Evolutionary conservation across 2,113 vertebrate genomes (phyloP), one percentile per base, ranked within the genome.

Genomic region (Glaucomys volans): DNA sequence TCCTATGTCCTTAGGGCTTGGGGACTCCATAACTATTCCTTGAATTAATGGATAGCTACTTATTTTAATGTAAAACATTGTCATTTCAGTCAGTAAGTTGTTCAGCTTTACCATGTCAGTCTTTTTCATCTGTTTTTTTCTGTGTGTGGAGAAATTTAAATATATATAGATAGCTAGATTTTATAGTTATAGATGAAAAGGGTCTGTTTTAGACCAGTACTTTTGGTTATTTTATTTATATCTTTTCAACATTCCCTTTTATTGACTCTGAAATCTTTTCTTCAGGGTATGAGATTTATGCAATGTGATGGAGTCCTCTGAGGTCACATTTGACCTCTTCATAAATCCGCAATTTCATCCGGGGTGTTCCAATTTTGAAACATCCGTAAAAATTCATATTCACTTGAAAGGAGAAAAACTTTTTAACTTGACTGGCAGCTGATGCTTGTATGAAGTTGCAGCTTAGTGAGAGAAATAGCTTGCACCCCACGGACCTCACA

Each of bases 1-100:
- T 35, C 28, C 76, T 86, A 5, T 75, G 50, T 69, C 44, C 17
- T 54, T 47, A 30, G 22, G 32, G 40, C 40, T 75, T 62, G 50
- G 69, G 62, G 83, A 67, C 22, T 57, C 42, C 47, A 8, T 57
- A 32, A 83, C 47, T 80, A 52, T 50, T 93, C 52, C 50, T 42
- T 89, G 44, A 85, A 82, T 69, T 94, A 94, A 64, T 42, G 24
- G 57, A 62, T 72, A 57, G 69, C 30, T 79, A 81, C 44, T 81
- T 91, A 17, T 84, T 95, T 91, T 86, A 80, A 95, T 32, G 76
- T 75, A 77, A 91, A 69, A 86, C 35, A 59, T 87, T 77, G 62
- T 77, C 62, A 86, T 74, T 93, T 83, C 90, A 28, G 64, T 90
- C 52, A 71, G 40, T 85, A 50, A 95, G 66, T 92, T 77, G 5